These are phyloP conservation scores for Popillia japonica DNA, from an alignment of 1,140 invertebrate genomes.

Conservation along the genomic window DNA sequence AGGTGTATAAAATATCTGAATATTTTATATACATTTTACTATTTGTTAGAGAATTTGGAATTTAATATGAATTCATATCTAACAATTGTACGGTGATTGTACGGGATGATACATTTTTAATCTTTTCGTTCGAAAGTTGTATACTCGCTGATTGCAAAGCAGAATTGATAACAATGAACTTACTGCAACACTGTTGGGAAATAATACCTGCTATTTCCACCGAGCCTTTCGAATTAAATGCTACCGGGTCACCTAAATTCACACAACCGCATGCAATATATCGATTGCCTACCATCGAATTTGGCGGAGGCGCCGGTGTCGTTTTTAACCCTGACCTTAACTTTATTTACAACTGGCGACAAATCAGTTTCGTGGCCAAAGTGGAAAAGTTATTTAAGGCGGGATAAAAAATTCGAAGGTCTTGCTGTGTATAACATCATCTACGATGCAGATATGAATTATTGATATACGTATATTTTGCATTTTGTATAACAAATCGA, in stretches of 20 bases:
- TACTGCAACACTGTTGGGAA: neutral
- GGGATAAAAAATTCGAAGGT: slow-evolving; percentile 2
- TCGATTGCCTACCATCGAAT: neutral
- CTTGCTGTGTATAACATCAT: neutral
- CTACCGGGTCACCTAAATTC: neutral
- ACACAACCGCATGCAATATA: neutral
- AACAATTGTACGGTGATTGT: too few species aligned
- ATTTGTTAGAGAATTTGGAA: too few species aligned
- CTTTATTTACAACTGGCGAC: neutral
- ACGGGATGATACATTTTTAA: too few species aligned
- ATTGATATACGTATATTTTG: neutral
- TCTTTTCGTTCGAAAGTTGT: too few species aligned
- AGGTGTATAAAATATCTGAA: too few species aligned
- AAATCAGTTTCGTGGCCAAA: neutral
- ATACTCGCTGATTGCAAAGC: too few species aligned
- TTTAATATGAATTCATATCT: too few species aligned
- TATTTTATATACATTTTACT: too few species aligned
- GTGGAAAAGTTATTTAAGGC: neutral
- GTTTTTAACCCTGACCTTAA: slow-evolving; percentile 9
- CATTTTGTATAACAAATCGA: neutral
- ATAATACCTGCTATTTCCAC: neutral
- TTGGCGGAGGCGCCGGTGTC: neutral
- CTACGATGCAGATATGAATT: neutral
- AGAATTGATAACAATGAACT: neutral
- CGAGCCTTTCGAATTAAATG: neutral